Conservation (phyloP, 2,113 vertebrate genomes). For the Hyla sarda region DNA sequence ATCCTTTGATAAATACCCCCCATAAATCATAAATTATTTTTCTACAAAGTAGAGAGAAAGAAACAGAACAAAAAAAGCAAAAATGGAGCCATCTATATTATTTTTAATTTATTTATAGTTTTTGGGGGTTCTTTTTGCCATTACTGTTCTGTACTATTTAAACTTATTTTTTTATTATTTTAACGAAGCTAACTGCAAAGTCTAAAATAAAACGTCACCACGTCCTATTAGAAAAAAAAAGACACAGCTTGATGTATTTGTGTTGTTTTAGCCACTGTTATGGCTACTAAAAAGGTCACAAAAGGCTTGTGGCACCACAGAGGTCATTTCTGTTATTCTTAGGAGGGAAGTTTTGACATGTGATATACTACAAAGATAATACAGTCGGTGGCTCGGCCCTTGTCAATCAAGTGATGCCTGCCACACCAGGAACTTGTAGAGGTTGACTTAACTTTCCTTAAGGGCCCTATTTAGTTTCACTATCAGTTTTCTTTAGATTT, state of each 20-base stretch:
- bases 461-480: constrained; percentile 57
- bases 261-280: constrained; percentile 79
- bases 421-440: constrained; percentile 50
- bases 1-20: too few species aligned
- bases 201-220: constrained; percentile 49
- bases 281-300: constrained; percentile 78
- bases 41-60: too few species aligned
- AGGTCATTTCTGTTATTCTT: constrained; percentile 76
- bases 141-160: background rate
- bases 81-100: too few species aligned
- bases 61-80: background rate
- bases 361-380: constrained; percentile 67
- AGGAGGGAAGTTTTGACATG: constrained; percentile 70
- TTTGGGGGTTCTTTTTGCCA: background rate
- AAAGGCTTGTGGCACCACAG: constrained; percentile 69
- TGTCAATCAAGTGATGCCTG: constrained; percentile 55
- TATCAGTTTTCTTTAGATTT: constrained; percentile 56
- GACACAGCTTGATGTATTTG: constrained; percentile 63
- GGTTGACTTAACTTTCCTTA: constrained; percentile 58
- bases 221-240: background rate
- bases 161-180: background rate
- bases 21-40: too few species aligned
- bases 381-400: constrained; percentile 57
- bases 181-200: background rate
- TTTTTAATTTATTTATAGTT: too few species aligned